These are phyloP conservation scores for Corvus moneduloides DNA, from an alignment of 2,113 vertebrate species.

Conservation along the genomic window DNA sequence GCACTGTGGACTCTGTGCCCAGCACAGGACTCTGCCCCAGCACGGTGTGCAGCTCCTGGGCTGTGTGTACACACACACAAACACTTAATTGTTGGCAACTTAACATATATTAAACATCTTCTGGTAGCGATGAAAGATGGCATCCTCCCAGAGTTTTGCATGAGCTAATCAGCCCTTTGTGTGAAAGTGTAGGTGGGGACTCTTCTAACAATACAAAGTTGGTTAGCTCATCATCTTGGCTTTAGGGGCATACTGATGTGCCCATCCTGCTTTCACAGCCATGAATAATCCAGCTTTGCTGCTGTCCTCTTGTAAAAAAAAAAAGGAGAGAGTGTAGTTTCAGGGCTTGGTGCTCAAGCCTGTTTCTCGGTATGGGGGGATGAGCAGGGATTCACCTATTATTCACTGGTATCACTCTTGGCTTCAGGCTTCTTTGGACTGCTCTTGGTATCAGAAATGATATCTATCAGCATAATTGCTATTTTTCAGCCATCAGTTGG, in stretches of 20 bases:
- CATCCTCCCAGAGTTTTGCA: conserved; percentile 63
- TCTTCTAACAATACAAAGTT: conserved; percentile 43
- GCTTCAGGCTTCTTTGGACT: not conserved
- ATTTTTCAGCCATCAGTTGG: not conserved
- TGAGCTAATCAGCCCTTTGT: conserved; percentile 56
- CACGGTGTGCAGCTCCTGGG: not conserved
- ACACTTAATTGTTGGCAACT: conserved; percentile 26
- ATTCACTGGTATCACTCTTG: conserved; percentile 15
- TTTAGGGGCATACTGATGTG: conserved; percentile 49
- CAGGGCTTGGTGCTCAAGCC: conserved; percentile 42
- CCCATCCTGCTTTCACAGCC: conserved; percentile 42
- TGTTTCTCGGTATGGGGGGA: not conserved
- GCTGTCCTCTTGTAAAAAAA: not conserved
- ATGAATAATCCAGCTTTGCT: conserved; percentile 38
- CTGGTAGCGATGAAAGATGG: conserved; percentile 49
- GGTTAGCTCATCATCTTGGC: conserved; percentile 57
- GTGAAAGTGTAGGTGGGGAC: conserved; percentile 58
- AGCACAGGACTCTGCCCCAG: not conserved
- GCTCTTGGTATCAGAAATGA: not conserved
- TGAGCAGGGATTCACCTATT: not conserved
- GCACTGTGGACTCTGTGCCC: not conserved
- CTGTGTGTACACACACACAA: not conserved
- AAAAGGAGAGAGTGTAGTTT: conserved; percentile 30
- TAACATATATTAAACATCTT: not conserved
- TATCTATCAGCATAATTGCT: conserved; percentile 16